A percentile compares a stretch with the other conserved stretches of the same genome.
These are phyloP conservation scores for Sinocyclocheilus maitianheensis DNA, from an alignment of 2,113 vertebrate genomes.

Conservation along the genomic window DNA sequence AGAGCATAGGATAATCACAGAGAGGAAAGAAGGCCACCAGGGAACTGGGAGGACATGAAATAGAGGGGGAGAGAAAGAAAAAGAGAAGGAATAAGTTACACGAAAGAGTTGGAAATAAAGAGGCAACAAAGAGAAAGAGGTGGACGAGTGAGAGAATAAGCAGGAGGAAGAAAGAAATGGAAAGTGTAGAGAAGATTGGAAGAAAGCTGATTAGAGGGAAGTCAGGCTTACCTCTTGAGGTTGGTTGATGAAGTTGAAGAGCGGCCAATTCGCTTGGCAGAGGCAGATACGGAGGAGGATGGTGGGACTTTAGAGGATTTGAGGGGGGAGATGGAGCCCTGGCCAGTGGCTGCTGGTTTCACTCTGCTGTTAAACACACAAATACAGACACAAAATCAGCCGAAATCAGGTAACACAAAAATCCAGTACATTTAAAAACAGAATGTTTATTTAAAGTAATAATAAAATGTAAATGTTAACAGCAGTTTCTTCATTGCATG, in stretches of 20 bases:
- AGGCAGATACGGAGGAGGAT: slow-evolving; percentile 75
- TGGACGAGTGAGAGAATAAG: neutral
- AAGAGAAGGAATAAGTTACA: neutral
- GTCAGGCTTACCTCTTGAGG: slow-evolving; percentile 79
- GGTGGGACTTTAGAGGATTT: slow-evolving; percentile 82
- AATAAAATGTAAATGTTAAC: no score
- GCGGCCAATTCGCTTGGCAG: slow-evolving; percentile 82
- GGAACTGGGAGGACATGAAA: slow-evolving; percentile 34
- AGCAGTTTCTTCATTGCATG: no score
- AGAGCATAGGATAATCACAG: slow-evolving; percentile 55
- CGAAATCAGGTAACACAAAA: no score
- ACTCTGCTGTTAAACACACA: slow-evolving; percentile 66
- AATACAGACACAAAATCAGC: neutral
- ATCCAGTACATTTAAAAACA: no score
- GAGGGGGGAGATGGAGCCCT: slow-evolving; percentile 75
- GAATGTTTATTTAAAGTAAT: no score
- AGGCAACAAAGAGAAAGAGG: neutral
- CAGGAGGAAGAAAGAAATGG: neutral
- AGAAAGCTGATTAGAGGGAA: neutral
- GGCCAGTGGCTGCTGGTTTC: slow-evolving; percentile 69
- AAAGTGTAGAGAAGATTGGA: neutral
- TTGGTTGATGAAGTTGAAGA: slow-evolving; percentile 71
- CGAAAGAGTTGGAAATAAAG: neutral
- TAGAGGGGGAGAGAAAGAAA: neutral
- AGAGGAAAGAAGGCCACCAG: slow-evolving; percentile 55